These are phyloP conservation scores for Phalacrocorax carbo DNA, from an alignment of 2,113 vertebrate species.

Conservation along the genomic window DNA sequence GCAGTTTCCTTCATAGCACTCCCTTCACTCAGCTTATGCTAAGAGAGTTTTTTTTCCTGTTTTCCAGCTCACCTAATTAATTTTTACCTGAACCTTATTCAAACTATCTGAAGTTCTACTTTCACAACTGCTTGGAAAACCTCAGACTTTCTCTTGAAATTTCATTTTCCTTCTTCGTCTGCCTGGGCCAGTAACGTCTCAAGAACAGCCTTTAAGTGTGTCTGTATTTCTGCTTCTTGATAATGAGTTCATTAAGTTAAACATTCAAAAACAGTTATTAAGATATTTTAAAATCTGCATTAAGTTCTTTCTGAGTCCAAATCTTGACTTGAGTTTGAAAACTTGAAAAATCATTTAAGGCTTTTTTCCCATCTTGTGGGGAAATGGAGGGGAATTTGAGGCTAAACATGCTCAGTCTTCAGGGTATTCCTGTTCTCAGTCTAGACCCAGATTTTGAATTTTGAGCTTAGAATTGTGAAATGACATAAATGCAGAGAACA, in stretches of 20 bases:
- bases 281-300: neutral
- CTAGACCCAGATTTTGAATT: neutral
- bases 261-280: neutral
- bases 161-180: neutral
- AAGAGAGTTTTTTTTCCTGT: neutral
- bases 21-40: neutral
- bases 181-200: neutral
- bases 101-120: neutral
- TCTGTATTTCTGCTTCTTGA: neutral
- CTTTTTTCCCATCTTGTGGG: neutral
- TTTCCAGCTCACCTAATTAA: constrained; percentile 1
- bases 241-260: neutral
- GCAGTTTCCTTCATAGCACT: neutral
- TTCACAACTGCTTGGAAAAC: neutral
- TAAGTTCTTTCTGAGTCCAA: neutral
- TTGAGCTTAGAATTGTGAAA: neutral
- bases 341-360: neutral
- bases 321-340: neutral
- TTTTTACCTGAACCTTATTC: neutral
- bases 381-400: neutral
- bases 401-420: neutral
- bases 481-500: neutral
- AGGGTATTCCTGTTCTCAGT: neutral
- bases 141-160: neutral
- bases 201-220: neutral